Percentiles rank a stretch among this genome's conserved stretches.
These are phyloP conservation scores for Halocaridina rubra DNA, from an alignment of 2,888 invertebrate species.

Conservation along the genomic window DNA sequence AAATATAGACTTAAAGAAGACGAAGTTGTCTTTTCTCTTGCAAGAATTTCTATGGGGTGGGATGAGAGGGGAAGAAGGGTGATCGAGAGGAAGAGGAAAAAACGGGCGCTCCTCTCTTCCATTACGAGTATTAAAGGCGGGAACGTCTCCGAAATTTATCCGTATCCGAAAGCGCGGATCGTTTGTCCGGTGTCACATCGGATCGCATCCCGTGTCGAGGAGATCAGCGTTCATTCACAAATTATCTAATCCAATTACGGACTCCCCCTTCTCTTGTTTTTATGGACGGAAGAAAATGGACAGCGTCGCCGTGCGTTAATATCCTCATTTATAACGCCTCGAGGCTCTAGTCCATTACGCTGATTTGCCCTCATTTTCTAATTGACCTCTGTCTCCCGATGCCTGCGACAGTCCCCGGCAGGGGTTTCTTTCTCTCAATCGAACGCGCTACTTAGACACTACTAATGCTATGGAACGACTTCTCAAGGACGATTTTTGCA, in stretches of 20 bases:
- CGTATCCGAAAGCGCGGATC: slow-evolving; percentile 24
- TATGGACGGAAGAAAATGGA: slow-evolving; percentile 47
- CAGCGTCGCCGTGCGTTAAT: slow-evolving; percentile 51
- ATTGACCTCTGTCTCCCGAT: slow-evolving; percentile 22
- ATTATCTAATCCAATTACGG: slow-evolving; percentile 56
- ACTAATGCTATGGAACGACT: not conserved
- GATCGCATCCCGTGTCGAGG: slow-evolving; percentile 36
- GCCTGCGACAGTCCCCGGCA: not conserved
- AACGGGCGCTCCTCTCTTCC: not conserved
- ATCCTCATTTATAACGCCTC: slow-evolving; percentile 41
- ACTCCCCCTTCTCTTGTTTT: slow-evolving; percentile 45
- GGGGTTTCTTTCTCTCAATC: not conserved
- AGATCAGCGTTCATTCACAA: slow-evolving; percentile 51
- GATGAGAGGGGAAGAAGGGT: not conserved
- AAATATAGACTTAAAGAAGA: not conserved
- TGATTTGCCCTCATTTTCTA: slow-evolving; percentile 49
- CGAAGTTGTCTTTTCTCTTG: not conserved
- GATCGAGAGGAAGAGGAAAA: not conserved
- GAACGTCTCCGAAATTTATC: not conserved
- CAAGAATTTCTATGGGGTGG: too few relatives aligned
- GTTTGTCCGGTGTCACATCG: slow-evolving; percentile 49
- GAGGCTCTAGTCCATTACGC: slow-evolving; percentile 30
- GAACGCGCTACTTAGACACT: not conserved
- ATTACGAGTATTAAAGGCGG: slow-evolving; percentile 42
- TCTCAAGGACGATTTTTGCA: too few relatives aligned